Conservation (phyloP, 2,113 vertebrate species). For the Thryonomys swinderianus region DNA sequence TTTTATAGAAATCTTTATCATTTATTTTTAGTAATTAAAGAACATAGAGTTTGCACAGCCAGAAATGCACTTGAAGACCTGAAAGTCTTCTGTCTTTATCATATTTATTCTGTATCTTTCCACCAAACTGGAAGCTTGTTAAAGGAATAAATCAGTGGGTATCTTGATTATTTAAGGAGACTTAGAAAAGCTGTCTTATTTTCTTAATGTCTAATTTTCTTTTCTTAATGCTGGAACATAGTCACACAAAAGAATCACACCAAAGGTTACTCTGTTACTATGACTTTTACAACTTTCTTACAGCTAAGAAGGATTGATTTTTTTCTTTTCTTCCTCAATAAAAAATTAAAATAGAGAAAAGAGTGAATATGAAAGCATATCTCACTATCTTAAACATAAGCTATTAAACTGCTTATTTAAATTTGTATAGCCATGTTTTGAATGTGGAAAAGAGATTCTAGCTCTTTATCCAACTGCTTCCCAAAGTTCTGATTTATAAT, state of each 20-base stretch:
- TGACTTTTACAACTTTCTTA: constrained; percentile 78
- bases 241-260: constrained; percentile 74
- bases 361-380: constrained; percentile 56
- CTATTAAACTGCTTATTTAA: constrained; percentile 58
- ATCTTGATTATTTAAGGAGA: constrained; percentile 62
- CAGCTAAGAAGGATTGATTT: constrained; percentile 69
- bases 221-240: constrained; percentile 83
- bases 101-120: constrained; percentile 72
- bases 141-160: constrained; percentile 79
- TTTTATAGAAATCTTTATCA: not conserved
- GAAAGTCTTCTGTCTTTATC: constrained; percentile 53
- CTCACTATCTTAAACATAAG: constrained; percentile 68
- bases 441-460: constrained; percentile 40
- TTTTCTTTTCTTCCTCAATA: constrained; percentile 60
- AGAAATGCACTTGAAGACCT: constrained; percentile 64
- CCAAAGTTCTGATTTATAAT: constrained; percentile 50
- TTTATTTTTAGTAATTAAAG: constrained; percentile 56
- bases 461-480: constrained; percentile 30
- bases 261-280: constrained; percentile 70
- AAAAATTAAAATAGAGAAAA: constrained; percentile 70
- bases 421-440: constrained; percentile 41
- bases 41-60: constrained; percentile 46
- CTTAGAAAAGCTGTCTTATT: constrained; percentile 83
- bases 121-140: constrained; percentile 77
- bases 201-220: constrained; percentile 85